Evolutionary conservation across 2,797 vertebrate genomes (phyloP).

Genomic region (Pteropus rufus): DNA sequence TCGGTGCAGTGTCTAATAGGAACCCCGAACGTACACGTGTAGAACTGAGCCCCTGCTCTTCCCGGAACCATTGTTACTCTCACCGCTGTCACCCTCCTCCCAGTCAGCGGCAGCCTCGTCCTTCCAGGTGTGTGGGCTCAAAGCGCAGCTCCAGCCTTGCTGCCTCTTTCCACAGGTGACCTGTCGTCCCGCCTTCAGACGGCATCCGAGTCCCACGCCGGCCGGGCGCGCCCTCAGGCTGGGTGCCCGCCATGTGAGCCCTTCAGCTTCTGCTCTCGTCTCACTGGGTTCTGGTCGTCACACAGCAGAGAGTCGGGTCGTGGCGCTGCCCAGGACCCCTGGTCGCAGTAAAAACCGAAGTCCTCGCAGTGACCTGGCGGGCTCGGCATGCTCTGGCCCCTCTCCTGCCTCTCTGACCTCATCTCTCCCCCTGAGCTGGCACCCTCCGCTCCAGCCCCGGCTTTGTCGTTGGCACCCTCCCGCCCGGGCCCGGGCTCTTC

Average conservation of each 20-base stretch:
- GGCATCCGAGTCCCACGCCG: too few relatives aligned
- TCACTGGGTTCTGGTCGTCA: background rate
- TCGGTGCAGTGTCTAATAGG: background rate
- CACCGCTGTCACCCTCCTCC: too few relatives aligned
- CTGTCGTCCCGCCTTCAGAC: background rate
- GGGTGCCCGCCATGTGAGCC: background rate
- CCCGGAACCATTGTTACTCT: accelerated
- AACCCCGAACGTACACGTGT: accelerated
- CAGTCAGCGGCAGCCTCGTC: background rate
- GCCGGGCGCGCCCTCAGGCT: background rate
- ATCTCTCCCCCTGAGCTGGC: accelerated
- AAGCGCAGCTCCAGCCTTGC: background rate
- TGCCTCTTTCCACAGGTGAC: background rate
- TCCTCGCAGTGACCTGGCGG: background rate
- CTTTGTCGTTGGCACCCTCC: accelerated
- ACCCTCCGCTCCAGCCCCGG: too few relatives aligned
- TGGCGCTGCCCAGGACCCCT: background rate
- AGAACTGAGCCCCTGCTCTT: background rate
- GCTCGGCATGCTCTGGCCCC: background rate
- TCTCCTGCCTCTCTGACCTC: background rate
- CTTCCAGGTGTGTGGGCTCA: background rate
- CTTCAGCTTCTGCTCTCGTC: background rate
- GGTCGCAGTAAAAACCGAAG: background rate
- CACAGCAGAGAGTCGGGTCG: too few relatives aligned
- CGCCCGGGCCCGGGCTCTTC: too few relatives aligned